Base-by-base conservation (phyloP, 2,888 invertebrate genomes). In the Piscicola geometra region DNA sequence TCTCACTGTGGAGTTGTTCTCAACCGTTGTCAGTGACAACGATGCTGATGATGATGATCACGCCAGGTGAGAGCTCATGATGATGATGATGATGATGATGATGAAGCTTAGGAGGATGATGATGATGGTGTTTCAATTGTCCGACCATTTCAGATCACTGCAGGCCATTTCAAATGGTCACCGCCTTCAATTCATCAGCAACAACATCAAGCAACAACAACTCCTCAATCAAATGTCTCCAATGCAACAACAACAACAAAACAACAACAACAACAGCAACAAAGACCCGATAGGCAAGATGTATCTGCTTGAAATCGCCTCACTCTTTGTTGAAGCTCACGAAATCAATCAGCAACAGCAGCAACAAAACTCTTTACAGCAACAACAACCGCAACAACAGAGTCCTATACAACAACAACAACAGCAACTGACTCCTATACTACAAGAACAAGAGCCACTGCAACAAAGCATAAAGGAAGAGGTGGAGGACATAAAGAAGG, bases 271-370 rank as follows among this genome's bases (percentile, higher is more conserved):
- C 60, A 18, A 21, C 60, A 56, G 25, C 60, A 56, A 18, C 21
- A 56, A 5, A 15, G 3, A 56, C 5, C 60, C 60, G n/a, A 5
- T n/a, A 56, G 70, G 52, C 28, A 68, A 69, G 18, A 68, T 75
- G 60, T 47, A 75, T 30, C 52, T 75, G 21, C 70, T 75, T 41
- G 35, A 56, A 28, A 56, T 75, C n/a, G 75, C 75, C 0, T 70
- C 75, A 0, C 60, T 75, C 5, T 75, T 75, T 56, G 70, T 75
- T 15, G 75, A 75, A 36, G 75, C 75, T 1, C 70, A 35, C 1
- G 74, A 74, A 64, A 64, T 36, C 30, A 50, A 70, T 50, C 47
- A 69, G 35, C 70, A 69, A 47, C 33, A 75, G 69, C 33, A 75
- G n/a, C 41, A 41, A 41, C 41, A 41, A 5, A 41, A 41, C 41